Evolutionary conservation across 1,140 invertebrate genomes (phyloP).

Genomic region (Argopecten irradians): DNA sequence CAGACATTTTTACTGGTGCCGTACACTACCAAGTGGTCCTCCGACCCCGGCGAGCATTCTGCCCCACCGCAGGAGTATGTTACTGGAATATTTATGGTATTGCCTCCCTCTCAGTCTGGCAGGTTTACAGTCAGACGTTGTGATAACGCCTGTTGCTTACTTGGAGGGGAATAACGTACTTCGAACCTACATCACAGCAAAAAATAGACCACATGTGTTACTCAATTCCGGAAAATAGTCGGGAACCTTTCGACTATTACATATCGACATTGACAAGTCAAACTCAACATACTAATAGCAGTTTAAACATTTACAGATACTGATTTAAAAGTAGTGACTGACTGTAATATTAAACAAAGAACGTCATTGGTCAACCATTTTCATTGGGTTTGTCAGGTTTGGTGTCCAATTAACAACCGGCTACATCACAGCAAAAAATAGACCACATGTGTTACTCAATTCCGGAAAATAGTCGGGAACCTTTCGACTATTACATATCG

Average conservation of each 20-base stretch:
- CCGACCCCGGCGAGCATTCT: not conserved
- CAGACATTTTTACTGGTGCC: not conserved
- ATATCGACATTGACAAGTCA: too few relatives aligned
- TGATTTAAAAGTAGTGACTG: too few relatives aligned
- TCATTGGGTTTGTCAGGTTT: too few relatives aligned
- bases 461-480: not conserved
- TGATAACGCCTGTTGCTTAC: constrained; percentile 1
- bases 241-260: not conserved
- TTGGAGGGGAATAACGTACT: not conserved
- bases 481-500: not conserved
- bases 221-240: not conserved
- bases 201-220: not conserved
- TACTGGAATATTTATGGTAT: constrained; percentile 18
- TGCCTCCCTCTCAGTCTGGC: not conserved
- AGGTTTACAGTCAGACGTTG: not conserved
- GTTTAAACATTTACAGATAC: too few relatives aligned
- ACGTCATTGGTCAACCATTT: too few relatives aligned
- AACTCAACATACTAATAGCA: too few relatives aligned
- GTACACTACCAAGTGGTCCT: not conserved
- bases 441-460: not conserved
- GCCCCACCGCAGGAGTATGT: not conserved
- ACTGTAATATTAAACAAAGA: too few relatives aligned
- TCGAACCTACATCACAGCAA: constrained; percentile 8
- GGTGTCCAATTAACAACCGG: too few relatives aligned
- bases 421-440: not conserved